Evolutionary conservation across 2,797 vertebrate genomes (phyloP).

Genomic region (Enteromius mattozi): DNA sequence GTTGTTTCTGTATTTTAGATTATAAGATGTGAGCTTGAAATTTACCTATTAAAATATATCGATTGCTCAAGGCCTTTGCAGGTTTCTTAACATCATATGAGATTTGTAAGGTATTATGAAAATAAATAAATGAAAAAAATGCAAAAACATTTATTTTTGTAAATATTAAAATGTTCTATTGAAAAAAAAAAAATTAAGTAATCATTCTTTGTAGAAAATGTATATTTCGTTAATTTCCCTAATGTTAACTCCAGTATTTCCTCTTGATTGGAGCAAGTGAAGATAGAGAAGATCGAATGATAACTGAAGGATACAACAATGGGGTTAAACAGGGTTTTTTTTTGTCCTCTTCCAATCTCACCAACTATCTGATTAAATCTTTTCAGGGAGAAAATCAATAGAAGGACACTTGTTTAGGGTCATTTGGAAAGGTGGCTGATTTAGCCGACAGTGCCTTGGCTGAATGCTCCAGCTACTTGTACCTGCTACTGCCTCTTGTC

Average conservation of each 20-base stretch:
- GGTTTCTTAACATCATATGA: not conserved
- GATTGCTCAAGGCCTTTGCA: too few relatives aligned
- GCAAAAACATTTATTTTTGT: not conserved
- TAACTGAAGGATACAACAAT: conserved; percentile 49
- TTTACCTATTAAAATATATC: not conserved
- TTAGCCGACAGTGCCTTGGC: conserved; percentile 22
- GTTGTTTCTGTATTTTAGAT: not conserved
- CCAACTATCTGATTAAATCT: conserved; percentile 58
- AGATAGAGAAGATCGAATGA: conserved; percentile 34
- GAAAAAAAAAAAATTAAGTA: too few relatives aligned
- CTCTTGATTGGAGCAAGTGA: conserved; percentile 12
- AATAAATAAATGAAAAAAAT: too few relatives aligned
- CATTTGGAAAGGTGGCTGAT: conserved; percentile 56
- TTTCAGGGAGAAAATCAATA: conserved; percentile 60
- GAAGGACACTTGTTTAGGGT: conserved; percentile 59
- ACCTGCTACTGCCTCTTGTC: not conserved
- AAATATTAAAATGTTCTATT: not conserved
- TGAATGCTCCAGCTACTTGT: conserved; percentile 16
- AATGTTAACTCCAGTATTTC: not conserved
- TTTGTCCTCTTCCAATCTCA: conserved; percentile 47
- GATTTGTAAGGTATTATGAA: not conserved
- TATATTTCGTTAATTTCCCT: not conserved
- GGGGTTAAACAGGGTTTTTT: conserved; percentile 42
- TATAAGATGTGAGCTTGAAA: not conserved
- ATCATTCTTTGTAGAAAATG: not conserved